Percentiles rank a stretch among this genome's conserved stretches.
Conservation (phyloP, 2,113 vertebrate genomes). For the Cisticola juncidis region DNA sequence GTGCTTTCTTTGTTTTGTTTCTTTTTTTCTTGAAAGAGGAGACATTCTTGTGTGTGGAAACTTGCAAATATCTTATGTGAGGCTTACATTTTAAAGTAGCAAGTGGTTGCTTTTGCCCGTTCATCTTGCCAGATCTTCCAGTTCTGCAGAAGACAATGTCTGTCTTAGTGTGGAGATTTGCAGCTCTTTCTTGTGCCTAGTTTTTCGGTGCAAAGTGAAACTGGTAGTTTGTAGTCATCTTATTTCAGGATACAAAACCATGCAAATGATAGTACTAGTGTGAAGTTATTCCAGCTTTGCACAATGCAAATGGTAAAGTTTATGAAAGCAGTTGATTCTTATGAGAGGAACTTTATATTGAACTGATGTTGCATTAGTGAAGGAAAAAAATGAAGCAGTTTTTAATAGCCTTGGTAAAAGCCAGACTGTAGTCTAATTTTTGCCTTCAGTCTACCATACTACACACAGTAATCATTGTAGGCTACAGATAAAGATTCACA, state of each 20-base stretch:
- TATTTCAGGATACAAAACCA: background rate
- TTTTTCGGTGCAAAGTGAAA: background rate
- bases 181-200: background rate
- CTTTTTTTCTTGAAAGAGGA: background rate
- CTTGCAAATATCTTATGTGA: background rate
- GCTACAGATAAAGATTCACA: background rate
- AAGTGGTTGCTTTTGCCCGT: background rate
- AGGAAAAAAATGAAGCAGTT: background rate
- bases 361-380: background rate
- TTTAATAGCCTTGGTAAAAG: background rate
- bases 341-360: background rate
- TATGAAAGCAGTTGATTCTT: background rate
- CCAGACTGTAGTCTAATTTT: background rate
- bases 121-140: background rate
- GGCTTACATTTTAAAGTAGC: background rate
- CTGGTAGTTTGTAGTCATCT: background rate
- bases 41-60: background rate
- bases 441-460: background rate
- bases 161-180: background rate
- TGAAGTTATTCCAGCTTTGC: constrained; percentile 17
- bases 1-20: background rate
- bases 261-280: background rate
- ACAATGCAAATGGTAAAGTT: constrained; percentile 1
- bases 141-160: background rate
- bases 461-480: background rate